Percentiles rank a stretch among this genome's conserved stretches.
These are phyloP conservation scores for Phyllostomus discolor DNA, from an alignment of 2,113 vertebrate genomes.

Conservation along the genomic window DNA sequence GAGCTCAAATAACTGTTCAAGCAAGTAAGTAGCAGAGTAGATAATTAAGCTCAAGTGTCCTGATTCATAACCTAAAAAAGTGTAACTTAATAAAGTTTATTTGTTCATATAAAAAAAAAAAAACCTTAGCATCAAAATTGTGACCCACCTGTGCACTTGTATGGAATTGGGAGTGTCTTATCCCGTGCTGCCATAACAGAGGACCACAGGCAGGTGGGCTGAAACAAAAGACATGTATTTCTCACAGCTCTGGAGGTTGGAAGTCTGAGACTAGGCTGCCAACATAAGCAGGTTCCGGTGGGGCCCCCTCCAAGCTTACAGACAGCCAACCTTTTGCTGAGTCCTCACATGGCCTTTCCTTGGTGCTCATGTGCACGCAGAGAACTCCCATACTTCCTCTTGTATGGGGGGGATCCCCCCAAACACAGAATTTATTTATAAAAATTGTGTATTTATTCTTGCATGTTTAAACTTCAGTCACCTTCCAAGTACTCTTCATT, in stretches of 20 bases:
- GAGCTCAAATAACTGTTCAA: conserved; percentile 33
- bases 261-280: background rate
- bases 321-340: background rate
- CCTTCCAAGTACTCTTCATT: no score
- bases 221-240: no score
- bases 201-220: background rate
- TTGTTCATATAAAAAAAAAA: background rate
- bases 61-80: background rate
- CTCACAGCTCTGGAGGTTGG: no score
- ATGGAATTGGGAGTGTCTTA: background rate
- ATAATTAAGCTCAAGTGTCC: conserved; percentile 29
- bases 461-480: no score
- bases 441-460: no score
- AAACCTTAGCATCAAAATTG: background rate
- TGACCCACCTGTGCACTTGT: background rate
- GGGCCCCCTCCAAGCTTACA: background rate
- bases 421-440: no score
- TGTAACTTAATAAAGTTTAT: background rate
- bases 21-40: conserved; percentile 42
- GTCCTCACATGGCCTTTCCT: background rate
- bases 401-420: no score
- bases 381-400: background rate
- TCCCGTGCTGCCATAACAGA: background rate
- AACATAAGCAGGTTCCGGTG: background rate
- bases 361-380: background rate